Base-by-base conservation (phyloP, 2,113 vertebrate species). In the Theristicus caerulescens region DNA sequence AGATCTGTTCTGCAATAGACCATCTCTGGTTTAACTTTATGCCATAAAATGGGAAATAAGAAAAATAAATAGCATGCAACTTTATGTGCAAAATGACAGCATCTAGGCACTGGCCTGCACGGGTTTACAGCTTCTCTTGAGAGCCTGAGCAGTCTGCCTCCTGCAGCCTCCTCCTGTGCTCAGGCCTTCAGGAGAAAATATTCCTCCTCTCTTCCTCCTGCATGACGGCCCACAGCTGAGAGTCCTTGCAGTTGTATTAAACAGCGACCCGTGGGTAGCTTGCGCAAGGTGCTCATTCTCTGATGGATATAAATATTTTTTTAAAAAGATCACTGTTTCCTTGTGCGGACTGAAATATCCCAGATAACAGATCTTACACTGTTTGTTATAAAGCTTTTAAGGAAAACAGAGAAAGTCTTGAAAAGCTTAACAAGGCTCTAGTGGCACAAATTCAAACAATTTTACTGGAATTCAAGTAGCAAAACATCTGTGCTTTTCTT, bases 181-280 rank as follows among this genome's bases (percentile, higher is more conserved):
- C 31, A 31, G 38, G 11, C 10, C 26, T 80, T 77, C 34, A 18
- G 26, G 15, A 57, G 16, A 36, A 87, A 72, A 61, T 15, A 27
- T 38, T 57, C 10, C 5, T 77, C 12, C 19, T 3, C 9, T 27
- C 10, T 73, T 86, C 64, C 46, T 62, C 0, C 0, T 27, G 47
- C 21, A 9, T 0, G 10, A 16, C 6, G 16, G 16, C 16, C 26
- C 17, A 18, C 25, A 82, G 36, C 16, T 40, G 34, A 40, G 44
- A 44, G 32, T 47, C 59, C 26, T 29, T 66, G n/a, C 18, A n/a
- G 55, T 34, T 66, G 5, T 55, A 29, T 13, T 4, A 2, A 69
- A 36, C 8, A 65, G 49, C 2, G 0, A 59, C 27, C 16, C 6
- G 1, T 13, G 42, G 15, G 16, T 10, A 61, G 51, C 22, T 32